Evolutionary conservation across 2,888 invertebrate species (phyloP).

Genomic region (Anoplius nigerrimus): DNA sequence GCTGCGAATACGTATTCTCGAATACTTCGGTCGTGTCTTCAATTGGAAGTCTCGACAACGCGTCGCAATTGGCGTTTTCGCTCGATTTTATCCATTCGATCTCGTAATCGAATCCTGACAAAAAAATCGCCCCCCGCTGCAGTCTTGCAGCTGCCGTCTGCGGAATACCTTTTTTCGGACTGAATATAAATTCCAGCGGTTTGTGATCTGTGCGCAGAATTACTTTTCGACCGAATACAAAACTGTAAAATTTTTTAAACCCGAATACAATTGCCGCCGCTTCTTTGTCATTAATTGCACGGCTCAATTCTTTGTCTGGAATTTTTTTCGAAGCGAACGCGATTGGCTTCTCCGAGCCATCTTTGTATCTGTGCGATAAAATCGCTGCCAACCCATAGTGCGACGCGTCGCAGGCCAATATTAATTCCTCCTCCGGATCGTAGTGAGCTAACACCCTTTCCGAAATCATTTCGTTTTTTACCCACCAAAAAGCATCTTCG

Average conservation of each 20-base stretch:
- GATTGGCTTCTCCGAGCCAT: slow-evolving; percentile 32
- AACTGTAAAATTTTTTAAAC: slow-evolving; percentile 36
- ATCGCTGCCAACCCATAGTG: slow-evolving; percentile 34
- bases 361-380: slow-evolving; percentile 33
- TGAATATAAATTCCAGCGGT: slow-evolving; percentile 22
- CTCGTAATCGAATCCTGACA: slow-evolving; percentile 31
- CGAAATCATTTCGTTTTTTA: slow-evolving; percentile 45
- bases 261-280: too few relatives aligned
- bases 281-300: slow-evolving; percentile 37
- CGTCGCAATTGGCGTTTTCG: slow-evolving; percentile 23
- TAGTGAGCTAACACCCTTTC: slow-evolving; percentile 41
- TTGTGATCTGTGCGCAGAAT: slow-evolving; percentile 35
- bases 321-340: slow-evolving; percentile 37
- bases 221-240: slow-evolving; percentile 28
- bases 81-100: slow-evolving; percentile 19
- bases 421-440: slow-evolving; percentile 34
- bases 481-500: slow-evolving; percentile 51
- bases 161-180: slow-evolving; percentile 30
- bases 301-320: slow-evolving; percentile 25
- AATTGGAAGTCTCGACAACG: slow-evolving; percentile 1
- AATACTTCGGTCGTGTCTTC: not conserved
- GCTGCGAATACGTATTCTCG: slow-evolving; percentile 21
- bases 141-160: slow-evolving; percentile 28
- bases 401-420: slow-evolving; percentile 36
- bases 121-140: slow-evolving; percentile 33